Conservation (phyloP, 2,113 vertebrate species). For the Coregonus clupeaformis region DNA sequence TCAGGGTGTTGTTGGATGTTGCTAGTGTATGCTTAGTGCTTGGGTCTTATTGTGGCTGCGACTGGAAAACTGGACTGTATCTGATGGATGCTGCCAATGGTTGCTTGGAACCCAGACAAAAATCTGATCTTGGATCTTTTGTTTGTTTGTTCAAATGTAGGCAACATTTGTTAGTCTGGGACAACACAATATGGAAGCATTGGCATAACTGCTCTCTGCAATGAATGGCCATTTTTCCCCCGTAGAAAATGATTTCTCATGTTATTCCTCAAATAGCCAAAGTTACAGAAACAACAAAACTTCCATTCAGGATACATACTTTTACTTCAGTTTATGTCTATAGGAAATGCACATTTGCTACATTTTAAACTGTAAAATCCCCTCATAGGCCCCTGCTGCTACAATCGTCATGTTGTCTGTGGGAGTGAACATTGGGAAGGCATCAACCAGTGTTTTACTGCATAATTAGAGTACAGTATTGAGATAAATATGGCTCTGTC, state of each 20-base stretch:
- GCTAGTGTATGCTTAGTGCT: background rate
- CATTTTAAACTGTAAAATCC: background rate
- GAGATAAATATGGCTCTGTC: background rate
- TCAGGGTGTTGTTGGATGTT: background rate
- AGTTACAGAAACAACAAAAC: background rate
- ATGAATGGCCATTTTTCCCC: background rate
- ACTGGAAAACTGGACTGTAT: background rate
- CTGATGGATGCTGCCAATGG: background rate
- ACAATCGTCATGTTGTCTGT: background rate
- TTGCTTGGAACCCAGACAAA: background rate
- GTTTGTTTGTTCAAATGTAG: background rate
- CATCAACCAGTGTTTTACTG: background rate
- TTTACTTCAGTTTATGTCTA: background rate
- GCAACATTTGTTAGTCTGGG: background rate
- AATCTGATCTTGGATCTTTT: background rate
- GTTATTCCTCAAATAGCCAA: background rate
- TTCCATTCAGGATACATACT: background rate
- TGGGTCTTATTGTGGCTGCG: background rate
- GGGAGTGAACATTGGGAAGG: background rate
- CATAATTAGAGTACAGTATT: background rate
- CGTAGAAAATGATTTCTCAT: background rate
- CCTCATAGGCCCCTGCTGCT: background rate
- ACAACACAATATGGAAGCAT: background rate
- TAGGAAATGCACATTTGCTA: background rate
- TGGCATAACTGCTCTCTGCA: background rate